These are phyloP conservation scores for Rattus rattus DNA, from an alignment of 2,113 vertebrate species.

Conservation along the genomic window DNA sequence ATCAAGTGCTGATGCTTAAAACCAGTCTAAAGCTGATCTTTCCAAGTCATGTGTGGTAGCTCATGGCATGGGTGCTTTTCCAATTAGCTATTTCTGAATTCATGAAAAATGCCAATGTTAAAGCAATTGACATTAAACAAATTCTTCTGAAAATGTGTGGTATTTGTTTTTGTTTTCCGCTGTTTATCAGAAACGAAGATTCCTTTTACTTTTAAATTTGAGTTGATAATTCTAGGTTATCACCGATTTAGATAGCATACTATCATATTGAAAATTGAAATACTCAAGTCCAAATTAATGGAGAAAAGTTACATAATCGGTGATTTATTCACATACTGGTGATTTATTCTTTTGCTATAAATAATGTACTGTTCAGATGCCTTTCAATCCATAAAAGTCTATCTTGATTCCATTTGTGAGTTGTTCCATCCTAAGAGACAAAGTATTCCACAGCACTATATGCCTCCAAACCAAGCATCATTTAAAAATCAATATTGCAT, in stretches of 20 bases:
- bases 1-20: background rate
- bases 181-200: slow-evolving; percentile 40
- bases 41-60: background rate
- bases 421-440: slow-evolving; percentile 62
- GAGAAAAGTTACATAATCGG: slow-evolving; percentile 37
- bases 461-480: slow-evolving; percentile 64
- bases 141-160: slow-evolving; percentile 56
- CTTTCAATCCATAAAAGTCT: slow-evolving; percentile 72
- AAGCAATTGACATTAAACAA: background rate
- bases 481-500: slow-evolving; percentile 68
- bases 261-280: slow-evolving; percentile 53
- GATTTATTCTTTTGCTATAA: slow-evolving; percentile 67
- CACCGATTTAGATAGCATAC: background rate
- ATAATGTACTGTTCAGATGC: slow-evolving; percentile 61
- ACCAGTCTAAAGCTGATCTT: background rate
- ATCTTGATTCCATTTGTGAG: slow-evolving; percentile 64
- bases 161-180: slow-evolving; percentile 39
- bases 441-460: slow-evolving; percentile 67
- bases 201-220: slow-evolving; percentile 46
- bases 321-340: slow-evolving; percentile 62
- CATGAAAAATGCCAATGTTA: background rate
- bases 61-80: slow-evolving; percentile 15
- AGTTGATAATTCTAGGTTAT: slow-evolving; percentile 5
- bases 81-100: slow-evolving; percentile 14
- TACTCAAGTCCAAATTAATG: slow-evolving; percentile 52